Conservation (phyloP, 2,797 vertebrate species). For the Columba guinea region DNA sequence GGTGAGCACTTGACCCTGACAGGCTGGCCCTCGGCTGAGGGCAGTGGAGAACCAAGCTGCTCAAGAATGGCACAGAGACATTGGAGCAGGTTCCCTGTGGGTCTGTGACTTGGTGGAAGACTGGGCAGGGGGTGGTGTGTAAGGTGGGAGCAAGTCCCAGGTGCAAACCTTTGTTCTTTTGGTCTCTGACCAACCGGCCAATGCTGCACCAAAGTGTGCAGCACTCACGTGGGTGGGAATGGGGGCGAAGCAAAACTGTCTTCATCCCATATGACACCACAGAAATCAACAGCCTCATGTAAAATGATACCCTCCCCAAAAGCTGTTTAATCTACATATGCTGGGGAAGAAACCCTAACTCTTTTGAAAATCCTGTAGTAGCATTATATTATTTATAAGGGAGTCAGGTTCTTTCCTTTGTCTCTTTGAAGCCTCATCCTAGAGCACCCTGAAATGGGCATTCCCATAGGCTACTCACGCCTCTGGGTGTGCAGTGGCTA, state of each 20-base stretch:
- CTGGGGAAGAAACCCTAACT: background rate
- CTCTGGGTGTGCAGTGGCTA: background rate
- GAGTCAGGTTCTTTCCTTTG: background rate
- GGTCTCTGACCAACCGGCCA: background rate
- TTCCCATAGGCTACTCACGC: background rate
- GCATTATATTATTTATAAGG: background rate
- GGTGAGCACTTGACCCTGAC: slow-evolving; percentile 49
- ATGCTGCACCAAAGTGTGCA: background rate
- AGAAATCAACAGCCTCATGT: background rate
- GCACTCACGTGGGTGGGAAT: background rate
- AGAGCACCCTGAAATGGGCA: background rate
- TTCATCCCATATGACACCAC: background rate
- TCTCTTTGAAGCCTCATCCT: background rate
- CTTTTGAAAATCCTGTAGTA: background rate
- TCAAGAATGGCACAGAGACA: background rate
- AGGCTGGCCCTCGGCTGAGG: background rate
- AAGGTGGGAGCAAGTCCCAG: background rate
- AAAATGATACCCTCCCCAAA: background rate
- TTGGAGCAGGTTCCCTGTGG: fast-evolving
- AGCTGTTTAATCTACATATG: background rate
- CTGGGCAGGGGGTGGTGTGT: fast-evolving
- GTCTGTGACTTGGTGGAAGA: background rate
- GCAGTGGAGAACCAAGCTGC: fast-evolving
- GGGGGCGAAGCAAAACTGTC: background rate
- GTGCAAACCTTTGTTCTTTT: background rate